A percentile compares a stretch with the other conserved stretches of the same genome.
Conservation (phyloP, 1,140 invertebrate species). For the Bursaphelenchus mucronatus region DNA sequence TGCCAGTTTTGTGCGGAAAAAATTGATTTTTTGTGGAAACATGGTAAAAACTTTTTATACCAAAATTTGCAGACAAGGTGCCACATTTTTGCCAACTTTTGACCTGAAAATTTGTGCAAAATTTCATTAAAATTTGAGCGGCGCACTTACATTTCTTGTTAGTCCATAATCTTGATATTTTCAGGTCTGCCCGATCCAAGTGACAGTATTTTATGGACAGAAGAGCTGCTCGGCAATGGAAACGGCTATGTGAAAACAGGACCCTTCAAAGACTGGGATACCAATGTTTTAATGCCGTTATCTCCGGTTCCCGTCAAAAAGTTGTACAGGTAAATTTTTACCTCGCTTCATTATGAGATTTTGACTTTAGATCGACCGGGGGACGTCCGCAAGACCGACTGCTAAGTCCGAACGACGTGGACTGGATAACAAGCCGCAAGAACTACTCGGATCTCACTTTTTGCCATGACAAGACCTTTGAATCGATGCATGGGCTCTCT, state of each 20-base stretch:
- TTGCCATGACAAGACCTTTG: slow-evolving; percentile 61
- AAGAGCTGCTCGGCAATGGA: slow-evolving; percentile 60
- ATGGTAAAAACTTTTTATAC: no score
- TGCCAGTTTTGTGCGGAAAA: no score
- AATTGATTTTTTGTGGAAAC: no score
- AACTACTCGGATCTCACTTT: slow-evolving; percentile 58
- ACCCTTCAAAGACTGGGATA: slow-evolving; percentile 57
- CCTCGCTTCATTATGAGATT: background rate
- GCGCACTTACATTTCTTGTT: no score
- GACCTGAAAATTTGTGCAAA: no score
- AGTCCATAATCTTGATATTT: background rate
- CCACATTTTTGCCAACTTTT: no score
- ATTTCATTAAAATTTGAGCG: no score
- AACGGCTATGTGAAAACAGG: slow-evolving; percentile 62
- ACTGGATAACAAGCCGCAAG: slow-evolving; percentile 51
- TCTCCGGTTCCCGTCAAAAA: slow-evolving; percentile 60
- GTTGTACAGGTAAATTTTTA: slow-evolving; percentile 46
- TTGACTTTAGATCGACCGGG: slow-evolving; percentile 49
- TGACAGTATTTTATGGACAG: slow-evolving; percentile 58
- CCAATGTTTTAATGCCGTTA: slow-evolving; percentile 56
- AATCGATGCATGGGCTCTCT: slow-evolving; percentile 57
- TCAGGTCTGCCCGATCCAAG: slow-evolving; percentile 55
- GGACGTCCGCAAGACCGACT: slow-evolving; percentile 53
- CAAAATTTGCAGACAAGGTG: no score
- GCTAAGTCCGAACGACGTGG: slow-evolving; percentile 48